Conservation (phyloP, 2,797 vertebrate species). For the Enteromius argenteus region DNA sequence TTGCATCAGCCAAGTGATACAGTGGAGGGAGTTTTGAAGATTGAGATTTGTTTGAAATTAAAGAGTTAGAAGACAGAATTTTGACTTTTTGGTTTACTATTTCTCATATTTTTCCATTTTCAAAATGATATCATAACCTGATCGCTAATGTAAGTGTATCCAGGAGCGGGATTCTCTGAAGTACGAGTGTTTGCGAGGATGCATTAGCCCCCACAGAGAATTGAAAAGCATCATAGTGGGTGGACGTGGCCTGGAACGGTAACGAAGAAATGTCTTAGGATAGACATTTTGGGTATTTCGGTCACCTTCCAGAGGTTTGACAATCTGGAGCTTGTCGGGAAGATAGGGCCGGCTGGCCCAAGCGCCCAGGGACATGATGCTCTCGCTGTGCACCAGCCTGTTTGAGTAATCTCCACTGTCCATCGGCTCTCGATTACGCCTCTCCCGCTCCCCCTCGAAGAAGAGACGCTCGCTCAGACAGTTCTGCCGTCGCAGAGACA, state of each 20-base stretch:
- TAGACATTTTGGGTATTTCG: constrained; percentile 43
- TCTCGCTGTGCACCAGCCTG: constrained; percentile 88
- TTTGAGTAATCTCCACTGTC: constrained; percentile 79
- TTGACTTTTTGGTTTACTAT: neutral
- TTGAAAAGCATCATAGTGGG: constrained; percentile 86
- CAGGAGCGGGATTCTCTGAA: constrained; percentile 86
- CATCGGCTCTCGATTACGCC: constrained; percentile 82
- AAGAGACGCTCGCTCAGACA: constrained; percentile 92
- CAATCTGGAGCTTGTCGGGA: constrained; percentile 98
- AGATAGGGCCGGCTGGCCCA: constrained; percentile 94
- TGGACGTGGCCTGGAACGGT: constrained; percentile 68
- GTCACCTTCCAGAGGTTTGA: constrained; percentile 99
- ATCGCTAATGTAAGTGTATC: constrained; percentile 75
- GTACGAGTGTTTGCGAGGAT: constrained; percentile 85
- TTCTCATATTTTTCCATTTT: neutral
- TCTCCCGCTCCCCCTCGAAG: constrained; percentile 93
- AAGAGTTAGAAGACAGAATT: neutral
- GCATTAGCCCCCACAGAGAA: constrained; percentile 91
- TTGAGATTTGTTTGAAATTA: neutral
- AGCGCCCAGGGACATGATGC: constrained; percentile 95
- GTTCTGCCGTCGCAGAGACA: constrained; percentile 94
- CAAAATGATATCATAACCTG: neutral
- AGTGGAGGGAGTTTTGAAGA: neutral
- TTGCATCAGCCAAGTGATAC: constrained; percentile 1
- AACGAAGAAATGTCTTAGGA: constrained; percentile 26